These are phyloP conservation scores for Microcebus griseorufus DNA, from an alignment of 2,113 vertebrate species.

Conservation along the genomic window DNA sequence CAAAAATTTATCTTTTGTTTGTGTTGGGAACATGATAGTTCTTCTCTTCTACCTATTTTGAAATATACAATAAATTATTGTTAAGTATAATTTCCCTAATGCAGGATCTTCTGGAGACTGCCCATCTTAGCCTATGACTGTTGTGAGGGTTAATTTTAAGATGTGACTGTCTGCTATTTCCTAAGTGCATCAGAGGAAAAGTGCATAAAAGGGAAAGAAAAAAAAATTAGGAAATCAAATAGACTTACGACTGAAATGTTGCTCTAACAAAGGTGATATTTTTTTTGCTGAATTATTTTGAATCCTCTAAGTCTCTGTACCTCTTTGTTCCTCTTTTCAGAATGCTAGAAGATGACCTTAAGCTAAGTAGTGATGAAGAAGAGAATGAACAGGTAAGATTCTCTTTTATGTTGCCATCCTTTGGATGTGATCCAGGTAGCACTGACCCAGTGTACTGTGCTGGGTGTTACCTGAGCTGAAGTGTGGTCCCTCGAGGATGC, in stretches of 20 bases:
- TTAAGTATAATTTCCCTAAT: too few species aligned
- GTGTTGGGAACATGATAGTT: too few species aligned
- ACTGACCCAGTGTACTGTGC: accelerated
- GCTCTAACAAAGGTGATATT: conserved; percentile 13
- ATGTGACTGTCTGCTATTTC: too few species aligned
- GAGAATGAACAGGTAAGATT: conserved; percentile 87
- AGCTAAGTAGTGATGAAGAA: conserved; percentile 89
- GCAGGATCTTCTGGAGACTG: too few species aligned
- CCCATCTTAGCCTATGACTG: too few species aligned
- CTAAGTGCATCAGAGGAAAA: too few species aligned
- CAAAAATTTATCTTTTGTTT: too few species aligned
- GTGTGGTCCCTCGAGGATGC: background rate
- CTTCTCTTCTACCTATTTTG: too few species aligned
- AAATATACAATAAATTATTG: too few species aligned
- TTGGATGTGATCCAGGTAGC: accelerated
- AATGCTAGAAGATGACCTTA: conserved; percentile 91
- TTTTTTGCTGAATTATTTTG: conserved; percentile 24
- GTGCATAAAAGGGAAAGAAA: too few species aligned
- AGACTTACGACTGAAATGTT: background rate
- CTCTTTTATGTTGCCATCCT: background rate
- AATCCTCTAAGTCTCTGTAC: conserved; percentile 46
- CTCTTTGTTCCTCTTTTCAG: conserved; percentile 81
- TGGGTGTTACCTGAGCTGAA: background rate
- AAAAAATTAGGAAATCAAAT: background rate
- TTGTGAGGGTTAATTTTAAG: too few species aligned